Evolutionary conservation across 2,888 invertebrate genomes (phyloP).

Genomic region (Eupithecia insigniata): DNA sequence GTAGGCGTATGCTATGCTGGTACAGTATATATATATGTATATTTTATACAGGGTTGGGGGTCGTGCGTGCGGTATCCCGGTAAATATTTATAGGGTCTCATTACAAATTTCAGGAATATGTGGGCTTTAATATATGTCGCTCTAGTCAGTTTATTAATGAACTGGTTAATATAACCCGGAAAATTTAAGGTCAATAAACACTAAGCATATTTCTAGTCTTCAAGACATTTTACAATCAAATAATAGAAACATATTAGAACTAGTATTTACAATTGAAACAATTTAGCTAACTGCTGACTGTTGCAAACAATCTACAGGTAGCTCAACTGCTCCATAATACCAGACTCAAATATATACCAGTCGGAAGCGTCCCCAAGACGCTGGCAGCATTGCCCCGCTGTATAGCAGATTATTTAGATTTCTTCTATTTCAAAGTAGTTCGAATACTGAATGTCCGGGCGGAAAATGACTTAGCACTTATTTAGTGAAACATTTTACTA

Average conservation of each 20-base stretch:
- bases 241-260: no score
- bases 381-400: no score
- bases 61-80: neutral
- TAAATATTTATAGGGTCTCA: constrained; percentile 6
- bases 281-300: no score
- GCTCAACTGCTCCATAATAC: no score
- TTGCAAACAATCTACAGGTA: no score
- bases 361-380: no score
- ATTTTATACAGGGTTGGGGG: neutral
- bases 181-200: neutral
- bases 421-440: no score
- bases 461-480: neutral
- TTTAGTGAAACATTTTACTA: neutral
- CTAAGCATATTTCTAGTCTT: neutral
- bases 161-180: neutral
- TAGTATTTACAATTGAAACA: no score
- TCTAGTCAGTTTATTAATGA: neutral
- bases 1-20: neutral
- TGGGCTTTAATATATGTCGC: neutral
- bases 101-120: neutral
- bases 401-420: no score
- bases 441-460: neutral
- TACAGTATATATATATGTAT: neutral
- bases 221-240: neutral
- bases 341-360: no score